Evolutionary conservation across 2,888 invertebrate species (phyloP), one percentile per base, ranked within the genome.

Genomic region (Urechis unicinctus): DNA sequence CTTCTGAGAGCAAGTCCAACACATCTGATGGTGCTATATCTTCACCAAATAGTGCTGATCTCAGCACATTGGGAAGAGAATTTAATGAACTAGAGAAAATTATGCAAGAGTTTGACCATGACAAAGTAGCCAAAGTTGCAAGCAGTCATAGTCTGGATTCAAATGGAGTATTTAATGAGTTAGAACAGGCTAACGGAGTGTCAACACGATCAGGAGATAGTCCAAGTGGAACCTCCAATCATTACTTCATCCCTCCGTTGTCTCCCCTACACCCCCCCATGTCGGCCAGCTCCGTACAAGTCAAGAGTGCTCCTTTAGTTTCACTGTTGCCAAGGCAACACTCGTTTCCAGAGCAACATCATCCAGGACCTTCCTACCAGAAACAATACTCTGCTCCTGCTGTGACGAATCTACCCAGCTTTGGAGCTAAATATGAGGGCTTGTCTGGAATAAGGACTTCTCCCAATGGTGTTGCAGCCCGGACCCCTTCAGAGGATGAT

Each of bases 261-360:
- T n/a, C 6, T 1, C 24, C 0, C 26, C 42, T 55, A 13, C 55
- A 55, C 13, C 50, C 55, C 6, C 50, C 55, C 24, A 44, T 25
- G n/a, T 43, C 43, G 43, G 36, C 21, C 51, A 24, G 29, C 0
- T 42, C 50, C 1, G 51, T 42, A 1, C 28, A 28, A 24, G 55
- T 55, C 22, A 55, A 55, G 55, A 50, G 31, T 31, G 55, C 55
- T 2, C 55, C 55, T 21, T 22, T 17, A 13, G 25, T 55, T 17
- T 55, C 55, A 6, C 55, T 55, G 2, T 5, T 49, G 1, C 25
- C 22, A 22, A 36, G 36, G 30, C 42, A 51, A 28, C 22, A 44
- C 51, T 2, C 55, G 5, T 1, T 2, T 17, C 50, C 55, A 36
- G 36, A 36, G 9, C 36, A 36, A 36, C 9, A 17, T 36, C 9